Evolutionary conservation across 2,113 vertebrate species (phyloP), one percentile per base, ranked within the genome.

Genomic region (Piliocolobus tephrosceles): DNA sequence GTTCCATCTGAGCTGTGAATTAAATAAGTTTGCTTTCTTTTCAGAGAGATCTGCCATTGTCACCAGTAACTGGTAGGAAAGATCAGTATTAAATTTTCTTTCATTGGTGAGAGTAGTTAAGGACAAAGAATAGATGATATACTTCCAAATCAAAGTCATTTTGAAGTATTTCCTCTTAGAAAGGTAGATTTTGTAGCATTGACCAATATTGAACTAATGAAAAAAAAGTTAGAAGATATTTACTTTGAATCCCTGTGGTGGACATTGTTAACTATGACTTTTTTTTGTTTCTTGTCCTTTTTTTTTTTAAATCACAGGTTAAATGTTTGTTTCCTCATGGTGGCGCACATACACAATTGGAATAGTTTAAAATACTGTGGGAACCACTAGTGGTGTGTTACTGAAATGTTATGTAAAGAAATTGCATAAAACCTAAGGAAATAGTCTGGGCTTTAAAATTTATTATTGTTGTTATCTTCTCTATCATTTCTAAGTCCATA

Each of bases 361-460:
- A 18, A 75, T 91, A 96, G 27, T 95, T 96, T 97, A 70, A 97
- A 89, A 57, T 94, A 81, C 45, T 23, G 79, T 79, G 95, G 70
- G 47, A 27, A 68, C 8, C 3, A 58, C 16, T 64, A 9, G 25
- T 52, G 96, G 9, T 22, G 75, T 40, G 14, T 89, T 27, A 50
- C 18, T 97, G 16, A 35, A 66, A 80, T 92, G 22, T 45, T 9
- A 38, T 61, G 72, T 98, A 82, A 78, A 85, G 52, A 83, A 55
- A 94, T 22, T 84, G 38, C 87, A 47, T 50, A 57, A 97, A 90
- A 95, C 0, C 40, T 83, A 96, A 96, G 89, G 32, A 98, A 90
- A 96, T 27, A 87, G 16, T 32, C 12, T 86, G 25, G 61, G 40
- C 14, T 97, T 91, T 70, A 70, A 91, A 93, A 88, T 85, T 94